Conservation (phyloP, 2,113 vertebrate species). For the Sceloporus undulatus region DNA sequence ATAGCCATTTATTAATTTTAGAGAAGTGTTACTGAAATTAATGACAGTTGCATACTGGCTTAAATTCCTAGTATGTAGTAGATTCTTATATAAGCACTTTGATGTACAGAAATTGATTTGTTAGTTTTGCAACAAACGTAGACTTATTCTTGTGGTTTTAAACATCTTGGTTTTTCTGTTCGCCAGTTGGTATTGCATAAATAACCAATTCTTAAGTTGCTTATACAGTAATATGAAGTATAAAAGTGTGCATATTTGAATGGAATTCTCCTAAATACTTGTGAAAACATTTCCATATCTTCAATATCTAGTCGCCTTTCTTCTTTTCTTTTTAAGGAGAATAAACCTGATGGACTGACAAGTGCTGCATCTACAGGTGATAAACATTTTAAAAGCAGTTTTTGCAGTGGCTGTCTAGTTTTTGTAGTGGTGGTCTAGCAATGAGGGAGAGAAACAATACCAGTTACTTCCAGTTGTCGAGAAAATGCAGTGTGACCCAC, state of each 20-base stretch:
- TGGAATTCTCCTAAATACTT: background rate
- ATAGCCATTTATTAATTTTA: background rate
- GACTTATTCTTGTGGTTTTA: background rate
- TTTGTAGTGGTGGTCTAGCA: background rate
- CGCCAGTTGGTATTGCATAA: conserved; percentile 16
- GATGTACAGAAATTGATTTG: conserved; percentile 12
- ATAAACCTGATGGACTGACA: conserved; percentile 85
- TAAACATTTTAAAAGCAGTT: conserved; percentile 55
- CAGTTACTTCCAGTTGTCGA: conserved; percentile 35
- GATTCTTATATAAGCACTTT: background rate
- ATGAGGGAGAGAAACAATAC: background rate
- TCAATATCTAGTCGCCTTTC: conserved; percentile 54
- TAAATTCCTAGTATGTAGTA: background rate
- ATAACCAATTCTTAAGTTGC: conserved; percentile 30
- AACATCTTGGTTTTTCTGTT: conserved; percentile 41
- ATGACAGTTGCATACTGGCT: background rate
- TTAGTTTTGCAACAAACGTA: background rate
- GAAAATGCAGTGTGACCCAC: background rate
- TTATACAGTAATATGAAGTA: conserved; percentile 24
- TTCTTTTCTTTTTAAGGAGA: conserved; percentile 72
- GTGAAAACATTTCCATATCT: conserved; percentile 20
- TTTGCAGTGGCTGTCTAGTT: background rate
- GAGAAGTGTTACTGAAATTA: background rate
- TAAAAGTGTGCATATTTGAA: conserved; percentile 18
- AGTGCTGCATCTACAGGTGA: conserved; percentile 86